phyloP scores from a whole-genome alignment of 2,797 vertebrate genomes.

The Holocentrus rufus region DNA sequence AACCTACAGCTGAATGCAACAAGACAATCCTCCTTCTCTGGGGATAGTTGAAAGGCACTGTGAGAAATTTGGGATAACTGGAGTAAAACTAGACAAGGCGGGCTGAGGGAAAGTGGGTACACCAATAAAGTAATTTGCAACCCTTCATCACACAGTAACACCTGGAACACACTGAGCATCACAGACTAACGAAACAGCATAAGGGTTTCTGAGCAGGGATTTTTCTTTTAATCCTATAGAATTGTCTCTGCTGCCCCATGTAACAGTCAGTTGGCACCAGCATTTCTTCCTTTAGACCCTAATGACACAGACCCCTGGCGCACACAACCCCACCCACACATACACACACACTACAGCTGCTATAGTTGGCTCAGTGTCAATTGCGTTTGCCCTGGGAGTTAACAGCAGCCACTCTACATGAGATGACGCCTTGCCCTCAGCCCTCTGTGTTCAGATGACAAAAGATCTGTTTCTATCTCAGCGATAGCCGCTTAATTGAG shows the following conservation, averaged over 20 bases:
- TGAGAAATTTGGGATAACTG: too few relatives aligned
- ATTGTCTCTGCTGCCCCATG: slow-evolving; percentile 48
- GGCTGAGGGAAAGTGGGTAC: too few relatives aligned
- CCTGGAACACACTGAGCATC: too few relatives aligned
- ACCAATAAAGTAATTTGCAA: too few relatives aligned
- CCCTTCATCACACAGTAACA: too few relatives aligned
- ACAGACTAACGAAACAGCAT: too few relatives aligned
- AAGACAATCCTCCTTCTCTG: too few relatives aligned
- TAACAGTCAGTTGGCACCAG: slow-evolving; percentile 58
- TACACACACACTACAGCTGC: slow-evolving; percentile 63
- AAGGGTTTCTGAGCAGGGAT: background rate
- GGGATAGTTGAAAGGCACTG: too few relatives aligned
- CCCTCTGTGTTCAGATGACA: slow-evolving; percentile 53
- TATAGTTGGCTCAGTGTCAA: slow-evolving; percentile 65
- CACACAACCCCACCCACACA: slow-evolving; percentile 8
- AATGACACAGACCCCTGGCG: slow-evolving; percentile 36
- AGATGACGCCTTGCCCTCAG: slow-evolving; percentile 47
- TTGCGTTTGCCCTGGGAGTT: slow-evolving; percentile 67
- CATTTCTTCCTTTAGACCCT: slow-evolving; percentile 42
- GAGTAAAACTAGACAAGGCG: too few relatives aligned
- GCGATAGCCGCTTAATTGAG: slow-evolving; percentile 60
- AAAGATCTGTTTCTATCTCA: slow-evolving; percentile 46
- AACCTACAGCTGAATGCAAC: too few relatives aligned
- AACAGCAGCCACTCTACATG: slow-evolving; percentile 64
- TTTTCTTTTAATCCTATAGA: slow-evolving; percentile 49